Base-by-base conservation (phyloP, 2,888 invertebrate species). In the Agrochola lota region DNA sequence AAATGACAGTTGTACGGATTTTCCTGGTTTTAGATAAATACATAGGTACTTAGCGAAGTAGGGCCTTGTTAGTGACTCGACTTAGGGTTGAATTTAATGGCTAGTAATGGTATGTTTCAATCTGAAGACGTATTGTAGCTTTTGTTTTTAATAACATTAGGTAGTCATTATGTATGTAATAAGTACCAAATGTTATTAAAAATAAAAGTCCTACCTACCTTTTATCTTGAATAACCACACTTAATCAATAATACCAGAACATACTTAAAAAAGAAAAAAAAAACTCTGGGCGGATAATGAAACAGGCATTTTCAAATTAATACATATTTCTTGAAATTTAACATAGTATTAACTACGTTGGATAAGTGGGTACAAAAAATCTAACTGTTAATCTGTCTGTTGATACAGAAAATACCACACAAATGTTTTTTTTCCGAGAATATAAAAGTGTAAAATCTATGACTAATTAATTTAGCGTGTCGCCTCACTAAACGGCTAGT, bases 401-500 rank as follows among this genome's bases (percentile, higher is more conserved):
- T 17, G 15, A 7, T 3, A 43, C 20, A 23, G 9, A 23, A 66
- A 55, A 26, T 49, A 20, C 1, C 7, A 20, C 20, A 35, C 30
- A 43, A 12, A 2, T 30, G 23, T 59, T 9, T 3, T 43, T 17
- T 52, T 40, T 12, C 8, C 3, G 5, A 30, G 8, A 43, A 64
- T 72, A 46, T 15, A 15, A 8, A 43, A 72, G 30, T 52, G 52
- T 20, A 66, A 23, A 67, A 70, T 71, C 57, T 64, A 83, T 88
- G 78, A 86, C 86, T 88, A 85, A 85, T 85, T 86, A 86, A 88
- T 85, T 66, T 46, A 60, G 68, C 79, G 66, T 83, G 83, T 86
- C 86, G 66, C 90, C 85, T 86, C 90, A 84, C 89, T 90, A 90
- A 70, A 72, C 84, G 78, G 71, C 79, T 84, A 87, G 89, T 86